Evolutionary conservation across 2,797 vertebrate species (phyloP).

Genomic region (Otus scops): DNA sequence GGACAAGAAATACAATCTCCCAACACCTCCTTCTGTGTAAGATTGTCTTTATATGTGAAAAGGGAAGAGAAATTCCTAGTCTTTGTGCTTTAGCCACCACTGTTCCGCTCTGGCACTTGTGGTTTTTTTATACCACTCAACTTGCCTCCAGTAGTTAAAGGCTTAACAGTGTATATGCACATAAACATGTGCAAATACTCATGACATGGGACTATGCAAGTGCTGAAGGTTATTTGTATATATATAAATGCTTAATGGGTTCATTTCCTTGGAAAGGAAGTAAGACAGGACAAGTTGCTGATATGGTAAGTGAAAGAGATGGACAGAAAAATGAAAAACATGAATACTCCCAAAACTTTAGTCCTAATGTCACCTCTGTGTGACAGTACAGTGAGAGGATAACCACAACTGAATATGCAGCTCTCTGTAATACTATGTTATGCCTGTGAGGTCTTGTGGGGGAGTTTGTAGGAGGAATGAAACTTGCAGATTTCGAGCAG

Average conservation of each 20-base stretch:
- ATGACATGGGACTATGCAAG: not conserved
- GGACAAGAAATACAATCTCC: conserved; percentile 85
- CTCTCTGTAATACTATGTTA: not conserved
- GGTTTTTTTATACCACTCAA: not conserved
- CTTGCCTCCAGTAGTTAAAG: not conserved
- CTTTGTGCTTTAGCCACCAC: not conserved
- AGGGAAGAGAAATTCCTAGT: not conserved
- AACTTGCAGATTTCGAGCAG: not conserved
- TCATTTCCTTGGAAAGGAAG: not conserved
- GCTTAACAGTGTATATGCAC: not conserved
- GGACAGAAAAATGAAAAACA: not conserved
- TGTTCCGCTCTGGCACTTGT: not conserved
- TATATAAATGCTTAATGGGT: not conserved
- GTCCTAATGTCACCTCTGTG: not conserved
- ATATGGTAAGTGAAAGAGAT: not conserved
- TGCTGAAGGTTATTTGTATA: not conserved
- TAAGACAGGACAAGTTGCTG: not conserved
- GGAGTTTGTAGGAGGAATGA: not conserved
- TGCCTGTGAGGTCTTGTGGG: not conserved
- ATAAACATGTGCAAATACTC: not conserved
- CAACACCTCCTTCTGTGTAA: conserved; percentile 91
- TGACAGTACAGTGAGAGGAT: not conserved
- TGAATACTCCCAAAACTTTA: not conserved
- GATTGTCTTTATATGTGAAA: conserved; percentile 33
- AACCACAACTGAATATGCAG: not conserved